These are phyloP conservation scores for Gymnothorax javanicus DNA, from an alignment of 2,797 vertebrate genomes.

Conservation along the genomic window DNA sequence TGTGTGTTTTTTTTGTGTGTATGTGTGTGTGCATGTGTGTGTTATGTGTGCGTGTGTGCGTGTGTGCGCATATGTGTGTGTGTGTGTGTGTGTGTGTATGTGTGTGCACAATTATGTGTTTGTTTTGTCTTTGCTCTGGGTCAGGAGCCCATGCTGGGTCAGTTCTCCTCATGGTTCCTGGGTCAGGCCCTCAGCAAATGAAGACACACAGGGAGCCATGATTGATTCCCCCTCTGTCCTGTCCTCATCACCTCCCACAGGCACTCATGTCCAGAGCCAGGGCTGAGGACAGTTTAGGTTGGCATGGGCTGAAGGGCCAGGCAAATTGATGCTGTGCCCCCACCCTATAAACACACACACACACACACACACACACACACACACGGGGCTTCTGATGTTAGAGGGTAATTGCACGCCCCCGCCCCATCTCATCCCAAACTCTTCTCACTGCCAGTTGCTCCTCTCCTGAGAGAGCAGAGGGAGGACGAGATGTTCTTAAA, in stretches of 20 bases:
- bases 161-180: not conserved
- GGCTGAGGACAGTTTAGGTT: slow-evolving; percentile 45
- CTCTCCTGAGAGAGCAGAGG: not conserved
- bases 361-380: not conserved
- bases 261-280: not conserved
- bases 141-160: slow-evolving; percentile 36
- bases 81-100: slow-evolving; percentile 44
- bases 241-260: too few species aligned
- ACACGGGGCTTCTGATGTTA: slow-evolving; percentile 21
- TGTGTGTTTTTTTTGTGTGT: not conserved
- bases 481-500: not conserved
- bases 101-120: slow-evolving; percentile 26
- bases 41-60: slow-evolving; percentile 41
- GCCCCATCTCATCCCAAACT: not conserved
- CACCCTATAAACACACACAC: not conserved
- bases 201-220: slow-evolving; percentile 3
- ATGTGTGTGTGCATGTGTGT: too few species aligned
- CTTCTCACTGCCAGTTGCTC: slow-evolving; percentile 1
- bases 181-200: slow-evolving; percentile 25
- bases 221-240: too few species aligned
- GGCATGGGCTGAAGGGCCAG: slow-evolving; percentile 43
- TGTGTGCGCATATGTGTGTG: slow-evolving; percentile 47
- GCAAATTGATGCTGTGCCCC: slow-evolving; percentile 33
- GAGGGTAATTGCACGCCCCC: slow-evolving; percentile 34
- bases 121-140: slow-evolving; percentile 41